Base-by-base conservation (phyloP, 2,888 invertebrate genomes). In the Scotopteryx bipunctaria region DNA sequence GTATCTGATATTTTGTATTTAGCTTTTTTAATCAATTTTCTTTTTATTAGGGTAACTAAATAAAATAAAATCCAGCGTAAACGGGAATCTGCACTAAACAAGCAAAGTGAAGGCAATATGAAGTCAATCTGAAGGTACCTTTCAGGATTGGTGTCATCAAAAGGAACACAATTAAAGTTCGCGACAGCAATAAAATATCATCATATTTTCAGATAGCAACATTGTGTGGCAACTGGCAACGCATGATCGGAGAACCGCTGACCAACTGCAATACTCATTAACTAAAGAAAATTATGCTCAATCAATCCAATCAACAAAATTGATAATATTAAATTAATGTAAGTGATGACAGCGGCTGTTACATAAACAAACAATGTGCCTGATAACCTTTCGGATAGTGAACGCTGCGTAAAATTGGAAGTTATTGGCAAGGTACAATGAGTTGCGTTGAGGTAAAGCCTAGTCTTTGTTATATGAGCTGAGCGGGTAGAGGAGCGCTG, bases 301-400 rank as follows among this genome's bases (percentile, higher is more conserved):
- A 33, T 47, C 43, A 53, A 37, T 42, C 15, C 16, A 43, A 38
- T 47, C 43, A 53, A 42, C 43, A 38, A 47, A 47, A 36, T 19
- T 29, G n/a, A 32, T 19, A 37, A 21, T 19, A 43, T 38, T 41
- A n/a, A 47, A 43, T 33, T 32, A 47, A 43, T 47, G n/a, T 21
- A 35, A 33, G 15, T 48, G 19, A 33, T 21, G 47, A 43, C 47
- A 53, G 5, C 23, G 23, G 25, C 36, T 36, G 42, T 42, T 33
- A 38, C 37, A 29, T 35, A 38, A 15, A 38, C 36, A 46, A 44
- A 27, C 48, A 50, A 54, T 42, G 44, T 37, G 48, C 21, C 46
- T 9, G 55, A 60, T 60, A 55, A 42, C 57, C 60, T 53, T 57
- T 49, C 8, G n/a, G 57, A 55, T 60, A 45, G 45, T 33, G n/a